These are phyloP conservation scores for Falco columbarius DNA, from an alignment of 2,797 vertebrate species.

Conservation along the genomic window DNA sequence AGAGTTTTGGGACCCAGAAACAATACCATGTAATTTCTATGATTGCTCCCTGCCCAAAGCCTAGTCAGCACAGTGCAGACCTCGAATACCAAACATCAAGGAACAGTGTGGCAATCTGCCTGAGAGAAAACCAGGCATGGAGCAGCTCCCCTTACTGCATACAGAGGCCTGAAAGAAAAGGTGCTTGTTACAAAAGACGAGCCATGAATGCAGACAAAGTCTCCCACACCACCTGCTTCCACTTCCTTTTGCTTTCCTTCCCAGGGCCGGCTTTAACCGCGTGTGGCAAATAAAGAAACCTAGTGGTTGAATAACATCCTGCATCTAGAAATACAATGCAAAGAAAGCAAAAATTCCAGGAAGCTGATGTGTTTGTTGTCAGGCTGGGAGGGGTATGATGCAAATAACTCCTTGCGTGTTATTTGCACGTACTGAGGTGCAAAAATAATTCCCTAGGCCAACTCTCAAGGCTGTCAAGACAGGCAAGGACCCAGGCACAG, in stretches of 20 bases:
- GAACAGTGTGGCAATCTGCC: neutral
- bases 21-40: neutral
- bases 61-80: neutral
- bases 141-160: neutral
- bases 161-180: neutral
- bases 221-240: neutral
- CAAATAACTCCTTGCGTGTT: neutral
- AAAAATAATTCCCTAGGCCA: neutral
- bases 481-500: neutral
- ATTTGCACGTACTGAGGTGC: neutral
- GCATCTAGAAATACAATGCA: neutral
- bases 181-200: neutral
- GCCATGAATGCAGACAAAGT: neutral
- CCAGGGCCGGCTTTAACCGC: neutral
- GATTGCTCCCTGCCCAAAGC: neutral
- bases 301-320: neutral
- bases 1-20: neutral
- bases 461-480: neutral
- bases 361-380: conserved; percentile 14
- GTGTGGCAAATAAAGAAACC: neutral
- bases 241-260: neutral
- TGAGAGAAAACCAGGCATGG: neutral
- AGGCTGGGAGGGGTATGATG: neutral
- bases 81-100: neutral
- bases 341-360: conserved; percentile 41